Evolutionary conservation across 1,140 invertebrate genomes (phyloP), one percentile per base, ranked within the genome.

Genomic region (Danaus melanippus): DNA sequence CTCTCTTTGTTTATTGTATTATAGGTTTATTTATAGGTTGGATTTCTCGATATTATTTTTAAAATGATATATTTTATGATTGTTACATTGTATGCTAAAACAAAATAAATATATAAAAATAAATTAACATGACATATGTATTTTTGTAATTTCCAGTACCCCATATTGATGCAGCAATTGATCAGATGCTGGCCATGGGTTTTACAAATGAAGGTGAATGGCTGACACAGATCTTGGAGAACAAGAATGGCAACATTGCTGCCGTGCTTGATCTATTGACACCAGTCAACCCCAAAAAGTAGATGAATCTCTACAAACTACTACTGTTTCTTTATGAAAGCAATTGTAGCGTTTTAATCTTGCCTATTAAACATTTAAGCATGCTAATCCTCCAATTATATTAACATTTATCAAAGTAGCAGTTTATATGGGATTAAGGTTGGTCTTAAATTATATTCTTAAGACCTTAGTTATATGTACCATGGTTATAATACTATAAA

Each of bases 131-230:
- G 21, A 32, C 21, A 15, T 15, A 15, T 32, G 21, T 32, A 32
- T 32, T 32, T 32, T 32, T 32, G 21, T 32, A 4, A 64, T 72
- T 87, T 75, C 44, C 80, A 87, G 90, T 92, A 83, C 88, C 90
- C 10, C 88, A 85, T 53, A 91, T 94, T 50, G 89, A 90, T 51
- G 73, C 79, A 4, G 88, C 90, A 41, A 76, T 95, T 46, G 78
- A 90, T 47, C 87, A 91, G 44, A 94, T 96, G 93, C 87, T 92
- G 71, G 78, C 89, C 2, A 96, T 96, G 95, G 95, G 95, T 39
- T 96, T 95, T 78, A 90, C 89, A 48, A 93, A 95, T 72, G 91
- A 95, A 54, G 90, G 90, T 1, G 88, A 83, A 12, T 89, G 88
- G 87, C 67, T 90, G 47, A 87, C 87, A 5, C 87, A 89, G 53